Evolutionary conservation across 2,888 invertebrate species (phyloP), one percentile per base, ranked within the genome.

Genomic region (Smittia sp.): DNA sequence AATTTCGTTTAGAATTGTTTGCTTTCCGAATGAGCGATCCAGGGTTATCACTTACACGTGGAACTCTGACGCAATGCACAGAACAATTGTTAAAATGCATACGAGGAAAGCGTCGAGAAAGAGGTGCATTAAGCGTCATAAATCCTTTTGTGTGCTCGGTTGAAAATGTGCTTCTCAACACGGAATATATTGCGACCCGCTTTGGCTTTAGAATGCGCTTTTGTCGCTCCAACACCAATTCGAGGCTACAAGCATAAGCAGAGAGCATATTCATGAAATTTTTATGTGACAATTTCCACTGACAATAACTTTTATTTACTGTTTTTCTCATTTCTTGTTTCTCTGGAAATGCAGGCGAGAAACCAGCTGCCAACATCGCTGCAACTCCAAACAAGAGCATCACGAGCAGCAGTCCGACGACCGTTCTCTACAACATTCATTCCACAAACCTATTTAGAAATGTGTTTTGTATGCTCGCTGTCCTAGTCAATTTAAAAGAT

Each of bases 261-360:
- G 46, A 46, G 22, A 58, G 15, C 11, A 58, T 58, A 58, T 58
- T 18, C 58, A 58, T 58, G 58, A 22, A 22, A 58, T 18, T 58
- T 58, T 58, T 58, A 58, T 68, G 41, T 41, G 46, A 6, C 46
- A 46, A 46, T 46, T 20, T 13, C 4, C 9, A 25, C 63, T 25
- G 11, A 63, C 24, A 63, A 63, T 27, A 27, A 27, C 3, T 25
- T 63, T 27, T 27, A 25, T 63, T 63, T 25, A 27, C 27, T 63
- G n/a, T 25, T 63, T 18, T 63, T 63, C 22, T 27, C 58, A 2
- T 58, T 58, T 58, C 18, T 3, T 58, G 2, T 58, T 15, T 13
- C n/a, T n/a, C n/a, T 2, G n/a, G 3, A 46, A 46, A 70, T 70
- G 74, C 85, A 90, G 89, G 89, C 80, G 89, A 90, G 79, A 89